Percentiles rank a stretch among this genome's conserved stretches.
Conservation (phyloP, 2,113 vertebrate species). For the Alethe castanea region DNA sequence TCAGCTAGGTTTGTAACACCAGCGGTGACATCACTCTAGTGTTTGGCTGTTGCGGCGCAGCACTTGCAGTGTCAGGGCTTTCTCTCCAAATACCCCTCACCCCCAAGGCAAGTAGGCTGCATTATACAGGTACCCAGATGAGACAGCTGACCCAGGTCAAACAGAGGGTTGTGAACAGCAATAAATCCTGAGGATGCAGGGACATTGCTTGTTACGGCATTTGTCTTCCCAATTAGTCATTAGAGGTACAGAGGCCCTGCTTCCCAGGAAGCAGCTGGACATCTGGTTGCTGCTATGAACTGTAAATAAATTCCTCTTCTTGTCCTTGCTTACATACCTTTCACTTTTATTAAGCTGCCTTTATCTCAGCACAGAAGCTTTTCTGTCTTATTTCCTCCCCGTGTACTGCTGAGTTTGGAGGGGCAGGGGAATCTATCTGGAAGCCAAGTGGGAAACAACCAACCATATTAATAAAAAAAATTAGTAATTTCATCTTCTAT, state of each 20-base stretch:
- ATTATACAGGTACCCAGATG: fast-evolving
- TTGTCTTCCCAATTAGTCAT: not conserved
- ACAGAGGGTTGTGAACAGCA: not conserved
- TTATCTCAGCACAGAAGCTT: not conserved
- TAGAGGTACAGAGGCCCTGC: not conserved
- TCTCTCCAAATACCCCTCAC: not conserved
- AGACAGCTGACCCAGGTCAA: not conserved
- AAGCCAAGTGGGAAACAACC: not conserved
- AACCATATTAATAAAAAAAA: not conserved
- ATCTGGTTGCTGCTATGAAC: not conserved
- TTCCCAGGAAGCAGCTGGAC: not conserved
- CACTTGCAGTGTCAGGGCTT: not conserved
- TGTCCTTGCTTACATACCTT: not conserved
- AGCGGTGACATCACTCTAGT: not conserved
- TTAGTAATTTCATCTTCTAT: not conserved
- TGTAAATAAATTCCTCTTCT: not conserved
- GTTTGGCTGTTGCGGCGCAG: not conserved
- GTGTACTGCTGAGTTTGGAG: not conserved
- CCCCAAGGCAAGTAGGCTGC: not conserved
- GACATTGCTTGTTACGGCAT: not conserved
- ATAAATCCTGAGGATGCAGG: not conserved
- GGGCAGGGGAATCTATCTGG: not conserved
- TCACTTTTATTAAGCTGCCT: not conserved
- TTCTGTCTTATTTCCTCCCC: not conserved
- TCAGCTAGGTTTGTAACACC: not conserved